These are phyloP conservation scores for Pipra filicauda DNA, from an alignment of 2,113 vertebrate species.

Conservation along the genomic window DNA sequence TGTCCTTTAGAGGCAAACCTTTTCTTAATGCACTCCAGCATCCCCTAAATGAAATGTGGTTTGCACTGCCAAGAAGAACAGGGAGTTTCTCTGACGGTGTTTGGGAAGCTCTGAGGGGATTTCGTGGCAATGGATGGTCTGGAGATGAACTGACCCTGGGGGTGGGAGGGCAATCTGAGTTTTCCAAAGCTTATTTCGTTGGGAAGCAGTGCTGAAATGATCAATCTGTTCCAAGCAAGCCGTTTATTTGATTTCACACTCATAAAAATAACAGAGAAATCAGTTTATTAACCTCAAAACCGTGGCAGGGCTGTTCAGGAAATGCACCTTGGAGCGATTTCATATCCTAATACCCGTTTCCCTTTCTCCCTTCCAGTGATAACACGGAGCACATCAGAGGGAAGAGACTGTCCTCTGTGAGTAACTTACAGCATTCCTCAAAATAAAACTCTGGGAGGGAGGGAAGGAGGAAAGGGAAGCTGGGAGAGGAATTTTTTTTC, in stretches of 20 bases:
- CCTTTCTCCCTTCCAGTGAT: constrained; percentile 58
- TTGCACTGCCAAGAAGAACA: neutral
- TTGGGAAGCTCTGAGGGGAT: neutral
- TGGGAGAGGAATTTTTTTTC: neutral
- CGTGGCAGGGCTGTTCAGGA: neutral
- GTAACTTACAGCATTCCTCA: constrained; percentile 7
- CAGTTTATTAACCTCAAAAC: neutral
- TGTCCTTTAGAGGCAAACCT: neutral
- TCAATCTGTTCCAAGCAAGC: neutral
- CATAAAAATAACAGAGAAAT: neutral
- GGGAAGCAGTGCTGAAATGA: neutral
- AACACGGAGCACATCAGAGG: constrained; percentile 54
- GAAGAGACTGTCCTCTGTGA: constrained; percentile 78
- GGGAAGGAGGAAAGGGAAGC: neutral
- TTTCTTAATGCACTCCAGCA: neutral
- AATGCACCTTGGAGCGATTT: neutral
- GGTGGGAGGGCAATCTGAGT: neutral
- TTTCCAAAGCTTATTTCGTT: neutral
- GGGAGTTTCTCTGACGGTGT: neutral
- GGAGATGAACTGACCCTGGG: neutral
- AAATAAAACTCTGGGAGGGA: neutral
- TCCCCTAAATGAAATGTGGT: neutral
- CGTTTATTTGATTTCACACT: neutral
- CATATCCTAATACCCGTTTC: neutral
- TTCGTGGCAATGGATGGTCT: neutral